These are phyloP conservation scores for Epinotia ramella DNA, from an alignment of 2,888 invertebrate species.

Conservation along the genomic window DNA sequence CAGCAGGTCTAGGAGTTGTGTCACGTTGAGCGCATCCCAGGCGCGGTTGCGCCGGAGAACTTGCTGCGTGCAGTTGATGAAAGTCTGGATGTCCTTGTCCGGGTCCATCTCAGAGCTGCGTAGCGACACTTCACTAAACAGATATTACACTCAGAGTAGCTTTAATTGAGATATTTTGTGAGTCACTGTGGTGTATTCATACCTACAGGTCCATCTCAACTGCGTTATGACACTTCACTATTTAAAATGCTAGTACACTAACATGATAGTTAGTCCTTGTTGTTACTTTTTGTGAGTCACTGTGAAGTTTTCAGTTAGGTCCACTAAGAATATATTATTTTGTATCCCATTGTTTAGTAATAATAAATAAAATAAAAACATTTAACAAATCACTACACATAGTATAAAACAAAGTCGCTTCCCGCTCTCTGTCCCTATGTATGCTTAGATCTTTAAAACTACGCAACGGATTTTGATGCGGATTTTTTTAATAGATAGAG, in stretches of 20 bases:
- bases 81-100: constrained; percentile 73
- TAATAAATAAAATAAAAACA: not conserved
- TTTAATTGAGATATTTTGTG: not conserved
- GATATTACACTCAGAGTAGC: too few species aligned
- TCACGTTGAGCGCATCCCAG: constrained; percentile 74
- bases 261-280: too few species aligned
- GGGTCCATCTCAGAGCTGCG: constrained; percentile 67
- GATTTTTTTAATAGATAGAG: too few species aligned
- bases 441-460: too few species aligned
- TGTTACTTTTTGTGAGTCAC: not conserved
- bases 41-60: constrained; percentile 66
- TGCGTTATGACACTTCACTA: not conserved
- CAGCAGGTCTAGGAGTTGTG: constrained; percentile 74
- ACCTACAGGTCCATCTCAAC: not conserved
- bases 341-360: too few species aligned
- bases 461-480: too few species aligned
- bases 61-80: constrained; percentile 80
- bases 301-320: not conserved
- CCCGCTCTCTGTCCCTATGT: too few species aligned
- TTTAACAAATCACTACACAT: too few species aligned
- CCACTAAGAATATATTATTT: not conserved
- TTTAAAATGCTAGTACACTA: not conserved
- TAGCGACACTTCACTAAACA: not conserved
- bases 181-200: not conserved
- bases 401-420: too few species aligned